These are phyloP conservation scores for Craseonycteris thonglongyai DNA, from an alignment of 2,113 vertebrate species.

Conservation along the genomic window DNA sequence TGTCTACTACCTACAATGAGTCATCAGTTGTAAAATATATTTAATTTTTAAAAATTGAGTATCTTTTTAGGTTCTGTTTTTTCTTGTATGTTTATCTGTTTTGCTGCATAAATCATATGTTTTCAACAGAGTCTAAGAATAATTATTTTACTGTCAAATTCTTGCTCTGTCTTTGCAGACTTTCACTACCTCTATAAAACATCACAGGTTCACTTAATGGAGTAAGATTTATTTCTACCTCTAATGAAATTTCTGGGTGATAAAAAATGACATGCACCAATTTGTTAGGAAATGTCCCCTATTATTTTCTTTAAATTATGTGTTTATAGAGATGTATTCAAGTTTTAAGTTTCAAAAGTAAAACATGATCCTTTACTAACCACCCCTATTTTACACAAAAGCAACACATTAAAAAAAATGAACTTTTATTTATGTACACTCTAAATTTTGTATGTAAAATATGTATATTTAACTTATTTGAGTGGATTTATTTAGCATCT, in stretches of 20 bases:
- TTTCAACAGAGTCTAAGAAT: neutral
- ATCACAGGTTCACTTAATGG: neutral
- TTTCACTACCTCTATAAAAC: neutral
- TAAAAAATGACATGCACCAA: neutral
- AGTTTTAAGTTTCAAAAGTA: conserved; percentile 24
- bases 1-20: neutral
- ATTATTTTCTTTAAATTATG: neutral
- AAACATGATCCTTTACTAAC: neutral
- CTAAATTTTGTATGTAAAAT: neutral
- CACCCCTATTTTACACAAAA: neutral
- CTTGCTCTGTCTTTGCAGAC: neutral
- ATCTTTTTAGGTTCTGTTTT: neutral
- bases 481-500: neutral
- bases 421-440: neutral
- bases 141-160: neutral
- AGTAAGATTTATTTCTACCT: neutral
- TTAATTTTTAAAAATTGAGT: neutral
- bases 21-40: neutral
- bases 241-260: neutral
- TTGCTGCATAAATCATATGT: neutral
- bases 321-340: neutral
- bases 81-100: neutral
- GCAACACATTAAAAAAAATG: neutral
- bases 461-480: neutral
- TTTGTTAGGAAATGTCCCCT: neutral